Evolutionary conservation across 2,888 invertebrate genomes (phyloP).

Genomic region (Agonopterix heracliana): DNA sequence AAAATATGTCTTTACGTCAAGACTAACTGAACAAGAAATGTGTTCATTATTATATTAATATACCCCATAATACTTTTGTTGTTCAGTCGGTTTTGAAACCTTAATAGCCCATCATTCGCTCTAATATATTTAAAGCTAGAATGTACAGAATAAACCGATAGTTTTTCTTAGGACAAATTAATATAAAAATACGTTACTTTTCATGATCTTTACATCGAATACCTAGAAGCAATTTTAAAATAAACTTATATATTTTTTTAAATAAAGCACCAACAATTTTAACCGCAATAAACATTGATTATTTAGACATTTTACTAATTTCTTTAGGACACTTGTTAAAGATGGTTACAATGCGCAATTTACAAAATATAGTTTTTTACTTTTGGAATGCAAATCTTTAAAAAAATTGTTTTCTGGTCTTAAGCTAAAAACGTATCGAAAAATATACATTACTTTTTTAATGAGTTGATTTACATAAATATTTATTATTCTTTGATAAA

Average conservation of each 20-base stretch:
- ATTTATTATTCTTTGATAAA: not conserved
- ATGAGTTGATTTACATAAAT: not conserved
- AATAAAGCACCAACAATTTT: slow-evolving; percentile 1
- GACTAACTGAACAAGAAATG: no score
- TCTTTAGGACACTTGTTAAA: slow-evolving; percentile 1
- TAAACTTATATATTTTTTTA: not conserved
- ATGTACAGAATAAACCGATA: no score
- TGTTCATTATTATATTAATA: no score
- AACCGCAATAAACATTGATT: not conserved
- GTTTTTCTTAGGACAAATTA: no score
- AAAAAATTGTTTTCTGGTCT: slow-evolving; percentile 13
- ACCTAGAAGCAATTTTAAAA: no score
- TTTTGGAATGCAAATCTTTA: slow-evolving; percentile 25
- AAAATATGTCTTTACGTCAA: no score
- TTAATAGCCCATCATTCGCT: no score
- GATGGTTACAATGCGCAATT: not conserved
- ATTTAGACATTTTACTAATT: not conserved
- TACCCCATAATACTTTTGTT: no score
- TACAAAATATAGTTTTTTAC: slow-evolving; percentile 4
- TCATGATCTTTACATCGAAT: no score
- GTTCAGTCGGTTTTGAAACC: no score
- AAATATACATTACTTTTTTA: slow-evolving; percentile 18
- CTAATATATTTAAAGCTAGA: no score
- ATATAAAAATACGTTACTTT: no score
- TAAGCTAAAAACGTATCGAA: slow-evolving; percentile 22